Percentiles rank a stretch among this genome's conserved stretches.
Evolutionary conservation across 2,888 invertebrate species (phyloP).

Genomic region (Heteromurus nitidus): DNA sequence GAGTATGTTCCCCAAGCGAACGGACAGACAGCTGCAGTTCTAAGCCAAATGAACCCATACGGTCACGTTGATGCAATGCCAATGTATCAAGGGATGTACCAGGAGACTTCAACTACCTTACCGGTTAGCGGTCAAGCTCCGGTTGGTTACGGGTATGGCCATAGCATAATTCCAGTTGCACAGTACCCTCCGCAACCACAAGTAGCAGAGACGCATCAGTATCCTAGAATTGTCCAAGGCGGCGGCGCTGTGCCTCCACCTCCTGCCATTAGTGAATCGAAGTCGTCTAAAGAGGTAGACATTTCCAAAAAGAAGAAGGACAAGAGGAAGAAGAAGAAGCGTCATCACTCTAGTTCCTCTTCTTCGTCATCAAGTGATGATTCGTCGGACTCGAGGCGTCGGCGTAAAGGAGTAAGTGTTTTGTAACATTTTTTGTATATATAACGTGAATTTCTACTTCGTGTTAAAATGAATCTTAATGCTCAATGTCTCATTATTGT

Average conservation of each 20-base stretch:
- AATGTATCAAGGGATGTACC: slow-evolving; percentile 26
- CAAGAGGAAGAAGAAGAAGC: slow-evolving; percentile 70
- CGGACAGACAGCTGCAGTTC: slow-evolving; percentile 31
- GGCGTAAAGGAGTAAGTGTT: too few relatives aligned
- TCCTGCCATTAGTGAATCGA: slow-evolving; percentile 18
- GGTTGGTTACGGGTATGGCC: slow-evolving; percentile 4
- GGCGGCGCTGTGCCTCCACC: slow-evolving; percentile 10
- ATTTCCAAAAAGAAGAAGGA: slow-evolving; percentile 69
- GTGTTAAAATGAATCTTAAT: not conserved
- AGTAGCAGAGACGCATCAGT: slow-evolving; percentile 15
- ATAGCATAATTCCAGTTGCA: not conserved
- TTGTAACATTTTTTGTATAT: too few relatives aligned
- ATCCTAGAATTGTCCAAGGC: not conserved
- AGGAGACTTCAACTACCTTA: not conserved
- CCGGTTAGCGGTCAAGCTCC: not conserved
- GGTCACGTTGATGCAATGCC: not conserved
- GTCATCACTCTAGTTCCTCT: slow-evolving; percentile 69
- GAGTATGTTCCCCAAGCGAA: slow-evolving; percentile 58
- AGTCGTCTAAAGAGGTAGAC: slow-evolving; percentile 38
- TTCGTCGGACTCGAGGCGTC: slow-evolving; percentile 62
- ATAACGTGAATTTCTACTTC: not conserved
- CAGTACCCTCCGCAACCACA: slow-evolving; percentile 2
- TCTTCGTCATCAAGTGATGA: slow-evolving; percentile 72
- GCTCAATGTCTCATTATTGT: too few relatives aligned
- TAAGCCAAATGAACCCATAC: slow-evolving; percentile 49